phyloP scores from a whole-genome alignment of 2,888 invertebrate genomes.

The Pachymerium ferrugineum region DNA sequence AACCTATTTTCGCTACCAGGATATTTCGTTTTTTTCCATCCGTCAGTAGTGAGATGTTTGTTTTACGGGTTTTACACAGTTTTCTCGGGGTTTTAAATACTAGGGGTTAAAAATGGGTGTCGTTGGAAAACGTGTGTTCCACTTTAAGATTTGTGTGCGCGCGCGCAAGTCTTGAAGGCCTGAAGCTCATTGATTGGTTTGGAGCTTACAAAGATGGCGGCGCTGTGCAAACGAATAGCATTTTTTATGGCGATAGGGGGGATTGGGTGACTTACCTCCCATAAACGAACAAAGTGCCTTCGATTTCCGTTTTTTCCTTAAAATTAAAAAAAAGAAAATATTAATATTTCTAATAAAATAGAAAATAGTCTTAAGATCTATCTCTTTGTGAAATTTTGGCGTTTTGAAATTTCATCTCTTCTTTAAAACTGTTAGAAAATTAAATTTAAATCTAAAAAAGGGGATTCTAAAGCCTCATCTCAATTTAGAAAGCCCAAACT shows the following conservation, averaged over 20 bases:
- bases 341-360: neutral
- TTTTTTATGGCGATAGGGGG: constrained; percentile 55
- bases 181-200: neutral
- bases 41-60: too few relatives aligned
- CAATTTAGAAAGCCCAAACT: too few relatives aligned
- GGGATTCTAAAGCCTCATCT: neutral
- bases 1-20: too few relatives aligned
- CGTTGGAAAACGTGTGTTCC: too few relatives aligned
- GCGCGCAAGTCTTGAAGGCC: neutral
- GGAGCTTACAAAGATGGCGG: too few relatives aligned
- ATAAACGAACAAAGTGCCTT: constrained; percentile 90
- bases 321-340: constrained; percentile 38
- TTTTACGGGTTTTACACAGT: too few relatives aligned
- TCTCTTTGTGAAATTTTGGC: neutral
- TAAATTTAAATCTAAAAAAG: neutral
- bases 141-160: neutral
- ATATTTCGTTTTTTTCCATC: too few relatives aligned
- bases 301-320: constrained; percentile 70
- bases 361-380: neutral
- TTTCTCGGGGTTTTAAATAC: too few relatives aligned
- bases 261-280: too few relatives aligned
- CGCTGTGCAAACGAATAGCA: neutral
- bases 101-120: too few relatives aligned
- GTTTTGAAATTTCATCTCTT: neutral
- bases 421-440: neutral